Conservation (phyloP, 2,113 vertebrate genomes). For the Regulus satrapa region DNA sequence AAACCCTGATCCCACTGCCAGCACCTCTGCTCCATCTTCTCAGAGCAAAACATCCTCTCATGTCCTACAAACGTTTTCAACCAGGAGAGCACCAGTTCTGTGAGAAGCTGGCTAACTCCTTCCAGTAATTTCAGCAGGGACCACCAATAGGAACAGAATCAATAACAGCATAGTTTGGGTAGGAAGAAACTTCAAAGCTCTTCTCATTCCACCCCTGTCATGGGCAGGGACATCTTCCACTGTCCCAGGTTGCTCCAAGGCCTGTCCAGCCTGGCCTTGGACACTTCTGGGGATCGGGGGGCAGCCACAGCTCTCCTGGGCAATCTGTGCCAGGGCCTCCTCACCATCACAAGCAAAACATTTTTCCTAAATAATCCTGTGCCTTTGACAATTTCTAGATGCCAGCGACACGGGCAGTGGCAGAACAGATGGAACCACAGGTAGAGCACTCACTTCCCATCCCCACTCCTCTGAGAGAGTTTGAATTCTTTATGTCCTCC, state of each 20-base stretch:
- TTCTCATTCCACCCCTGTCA: no score
- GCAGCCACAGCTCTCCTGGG: neutral
- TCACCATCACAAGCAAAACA: neutral
- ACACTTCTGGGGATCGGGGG: neutral
- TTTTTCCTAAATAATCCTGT: neutral
- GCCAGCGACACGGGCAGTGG: neutral
- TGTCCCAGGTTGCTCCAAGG: neutral
- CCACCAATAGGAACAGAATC: neutral
- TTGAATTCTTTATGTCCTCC: conserved; percentile 66
- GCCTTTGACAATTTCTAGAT: neutral
- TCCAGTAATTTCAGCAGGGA: neutral
- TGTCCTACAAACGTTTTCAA: neutral
- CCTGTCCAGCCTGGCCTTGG: rapidly evolving
- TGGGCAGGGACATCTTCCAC: neutral
- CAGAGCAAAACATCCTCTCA: neutral
- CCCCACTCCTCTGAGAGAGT: conserved; percentile 59
- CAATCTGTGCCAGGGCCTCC: neutral
- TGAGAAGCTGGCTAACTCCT: neutral
- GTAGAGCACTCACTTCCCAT: conserved; percentile 44
- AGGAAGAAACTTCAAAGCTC: neutral
- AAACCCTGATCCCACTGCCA: neutral
- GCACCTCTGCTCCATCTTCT: neutral
- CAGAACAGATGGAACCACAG: conserved; percentile 58
- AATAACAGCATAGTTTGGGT: neutral
- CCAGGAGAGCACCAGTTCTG: neutral